Percentiles rank a stretch among this genome's conserved stretches.
phyloP scores from a whole-genome alignment of 1,140 invertebrate genomes.

The Drosophila takahashii region DNA sequence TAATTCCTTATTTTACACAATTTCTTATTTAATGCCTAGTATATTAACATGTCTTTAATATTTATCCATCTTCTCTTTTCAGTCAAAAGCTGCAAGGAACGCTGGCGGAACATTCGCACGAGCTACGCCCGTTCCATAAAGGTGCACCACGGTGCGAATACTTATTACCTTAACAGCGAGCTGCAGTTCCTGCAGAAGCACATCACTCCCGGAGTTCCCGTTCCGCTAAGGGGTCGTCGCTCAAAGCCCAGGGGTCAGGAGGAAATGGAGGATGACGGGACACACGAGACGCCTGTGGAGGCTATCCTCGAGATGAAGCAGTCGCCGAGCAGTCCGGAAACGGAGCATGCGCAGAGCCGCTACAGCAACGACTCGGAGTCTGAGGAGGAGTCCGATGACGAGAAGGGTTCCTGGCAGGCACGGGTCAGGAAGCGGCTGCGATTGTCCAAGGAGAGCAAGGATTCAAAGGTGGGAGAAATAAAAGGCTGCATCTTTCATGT shows the following conservation, averaged over 20 bases:
- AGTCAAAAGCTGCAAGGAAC: conserved; percentile 73
- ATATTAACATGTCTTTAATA: no score
- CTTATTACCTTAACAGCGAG: conserved; percentile 69
- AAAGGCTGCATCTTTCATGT: neutral
- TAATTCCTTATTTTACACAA: no score
- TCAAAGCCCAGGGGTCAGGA: conserved; percentile 38
- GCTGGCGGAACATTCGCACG: conserved; percentile 75
- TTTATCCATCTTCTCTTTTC: neutral
- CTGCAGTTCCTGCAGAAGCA: conserved; percentile 62
- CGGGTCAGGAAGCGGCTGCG: neutral
- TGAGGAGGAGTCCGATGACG: conserved; percentile 29
- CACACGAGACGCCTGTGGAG: conserved; percentile 11
- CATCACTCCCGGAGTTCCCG: conserved; percentile 71
- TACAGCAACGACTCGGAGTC: neutral
- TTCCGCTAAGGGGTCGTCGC: conserved; percentile 47
- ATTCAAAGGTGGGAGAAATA: neutral
- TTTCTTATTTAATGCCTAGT: no score
- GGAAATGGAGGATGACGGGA: conserved; percentile 32
- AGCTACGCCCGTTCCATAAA: conserved; percentile 73
- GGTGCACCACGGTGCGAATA: conserved; percentile 56
- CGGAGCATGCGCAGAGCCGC: conserved; percentile 59
- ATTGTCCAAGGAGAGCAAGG: neutral
- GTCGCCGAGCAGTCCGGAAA: conserved; percentile 39
- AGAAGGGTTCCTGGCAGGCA: conserved; percentile 1
- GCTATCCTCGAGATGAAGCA: conserved; percentile 30